Base-by-base conservation (phyloP, 2,888 invertebrate species). In the Aquatica leii region DNA sequence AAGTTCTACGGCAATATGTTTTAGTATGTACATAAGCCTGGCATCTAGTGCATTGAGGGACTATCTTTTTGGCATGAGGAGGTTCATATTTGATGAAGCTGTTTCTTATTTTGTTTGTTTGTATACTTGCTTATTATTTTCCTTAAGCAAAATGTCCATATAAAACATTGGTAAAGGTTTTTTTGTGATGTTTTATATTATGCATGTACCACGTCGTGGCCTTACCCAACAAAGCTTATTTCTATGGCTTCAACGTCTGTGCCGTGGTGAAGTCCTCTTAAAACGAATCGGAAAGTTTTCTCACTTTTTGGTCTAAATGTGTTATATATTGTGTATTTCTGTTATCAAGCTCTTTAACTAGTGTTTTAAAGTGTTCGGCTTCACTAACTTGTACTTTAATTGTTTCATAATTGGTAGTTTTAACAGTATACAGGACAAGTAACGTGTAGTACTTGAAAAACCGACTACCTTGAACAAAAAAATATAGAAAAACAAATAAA, bases 21-120 rank as follows among this genome's bases (percentile, higher is more conserved):
- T n/a, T n/a, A n/a, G n/a, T 35, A n/a, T 51, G 51, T 4, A 11
- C 18, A n/a, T 35, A 51, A 15, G 34, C 17, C n/a, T 51, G 51
- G n/a, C 18, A 51, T 12, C 50, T 31, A 15, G 34, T 50, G 34
- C 50, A 50, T 31, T 34, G 15, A 14, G 20, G 15, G 34, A 35
- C n/a, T 34, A 34, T 12, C 15, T 18, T 51, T 51, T 17, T 51
- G 4, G 11, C 18, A 17, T 34, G 51, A 4, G 35, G 51, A 1
- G 34, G 51, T 51, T 51, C 51, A 51, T 6, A 51, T 51, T 51
- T 51, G 11, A 18, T 15, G 15, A 51, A n/a, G n/a, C n/a, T 48
- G 18, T 51, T 34, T 34, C 11, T 17, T 15, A 51, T 4, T 51
- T 34, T 51, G 6, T 49, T 12, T n/a, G 15, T 6, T 51, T 51